Base-by-base conservation (phyloP, 2,113 vertebrate genomes). In the Microtus oregoni region DNA sequence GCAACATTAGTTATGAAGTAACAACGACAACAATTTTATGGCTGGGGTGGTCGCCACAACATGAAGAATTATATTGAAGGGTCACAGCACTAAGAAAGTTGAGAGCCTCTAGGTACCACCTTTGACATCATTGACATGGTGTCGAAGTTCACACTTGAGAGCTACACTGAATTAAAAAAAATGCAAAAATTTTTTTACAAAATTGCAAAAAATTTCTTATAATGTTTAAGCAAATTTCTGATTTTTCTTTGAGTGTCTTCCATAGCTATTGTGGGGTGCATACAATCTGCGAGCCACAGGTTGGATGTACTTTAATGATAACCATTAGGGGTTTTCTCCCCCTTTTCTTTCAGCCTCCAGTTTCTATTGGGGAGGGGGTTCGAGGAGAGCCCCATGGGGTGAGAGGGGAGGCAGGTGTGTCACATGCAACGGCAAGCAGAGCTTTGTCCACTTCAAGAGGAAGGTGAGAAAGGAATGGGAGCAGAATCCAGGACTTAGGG, bases 381-480 rank as follows among this genome's bases (percentile, higher is more conserved):
- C 26, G 9, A 7, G 61, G 38, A 19, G 52, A 67, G 47, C 14
- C 28, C 67, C 3, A 5, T 38, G 28, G 58, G 28, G 17, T 24
- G 41, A 47, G 83, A 13, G 20, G 65, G 32, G 14, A 67, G 30
- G 32, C 7, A n/a, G 22, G 10, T 7, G 6, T 22, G 79, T 70
- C 2, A 3, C 44, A 7, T 0, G 63, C 15, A 15, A 44, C 3
- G 1, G 1, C 20, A 38, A 75, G 35, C 47, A 65, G 52, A n/a
- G 68, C 32, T 86, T 70, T 67, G 76, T 17, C 14, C 67, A 6
- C 22, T 32, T n/a, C 22, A 26, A 15, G 82, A 58, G 9, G 19
- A 44, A 4, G 6, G 32, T 12, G 67, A 86, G n/a, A 89, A 44
- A 0, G 3, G 52, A 44, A 9, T 28, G 44, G 41, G 28, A 86